phyloP scores from a whole-genome alignment of 1,140 invertebrate species.

The Marisa cornuarietis region DNA sequence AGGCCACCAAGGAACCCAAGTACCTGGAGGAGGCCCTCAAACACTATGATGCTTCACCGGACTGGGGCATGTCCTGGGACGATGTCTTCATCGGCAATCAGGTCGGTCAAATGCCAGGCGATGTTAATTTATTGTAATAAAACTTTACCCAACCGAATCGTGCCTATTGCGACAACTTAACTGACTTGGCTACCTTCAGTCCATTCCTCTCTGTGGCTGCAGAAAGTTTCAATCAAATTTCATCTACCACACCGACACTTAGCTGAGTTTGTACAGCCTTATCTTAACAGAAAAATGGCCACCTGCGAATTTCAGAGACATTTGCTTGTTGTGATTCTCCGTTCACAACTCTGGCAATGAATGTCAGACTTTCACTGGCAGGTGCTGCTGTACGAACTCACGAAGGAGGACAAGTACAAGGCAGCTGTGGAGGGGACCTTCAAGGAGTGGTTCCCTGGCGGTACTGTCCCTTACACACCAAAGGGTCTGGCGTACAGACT shows the following conservation, averaged over 20 bases:
- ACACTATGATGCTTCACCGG: constrained; percentile 32
- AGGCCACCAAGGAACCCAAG: constrained; percentile 69
- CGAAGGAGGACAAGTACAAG: constrained; percentile 43
- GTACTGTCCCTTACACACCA: constrained; percentile 50
- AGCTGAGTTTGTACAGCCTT: too few species aligned
- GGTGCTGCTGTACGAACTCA: constrained; percentile 54
- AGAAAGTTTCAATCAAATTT: too few species aligned
- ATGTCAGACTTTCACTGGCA: constrained; percentile 10
- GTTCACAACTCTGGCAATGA: too few species aligned
- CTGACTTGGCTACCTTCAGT: too few species aligned
- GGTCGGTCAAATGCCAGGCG: constrained; percentile 48
- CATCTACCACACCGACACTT: too few species aligned
- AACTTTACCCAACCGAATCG: too few species aligned
- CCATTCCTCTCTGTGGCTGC: too few species aligned
- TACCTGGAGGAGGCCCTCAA: constrained; percentile 71
- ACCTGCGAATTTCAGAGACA: too few species aligned
- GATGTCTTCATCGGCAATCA: constrained; percentile 72
- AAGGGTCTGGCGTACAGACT: constrained; percentile 50
- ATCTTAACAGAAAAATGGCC: too few species aligned
- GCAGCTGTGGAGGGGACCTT: constrained; percentile 45
- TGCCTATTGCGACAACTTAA: too few species aligned
- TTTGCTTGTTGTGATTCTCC: too few species aligned
- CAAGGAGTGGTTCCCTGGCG: constrained; percentile 55
- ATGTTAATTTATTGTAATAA: too few species aligned
- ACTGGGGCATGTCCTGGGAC: constrained; percentile 71